Conservation (phyloP, 2,797 vertebrate species). For the Iguana delicatissima region DNA sequence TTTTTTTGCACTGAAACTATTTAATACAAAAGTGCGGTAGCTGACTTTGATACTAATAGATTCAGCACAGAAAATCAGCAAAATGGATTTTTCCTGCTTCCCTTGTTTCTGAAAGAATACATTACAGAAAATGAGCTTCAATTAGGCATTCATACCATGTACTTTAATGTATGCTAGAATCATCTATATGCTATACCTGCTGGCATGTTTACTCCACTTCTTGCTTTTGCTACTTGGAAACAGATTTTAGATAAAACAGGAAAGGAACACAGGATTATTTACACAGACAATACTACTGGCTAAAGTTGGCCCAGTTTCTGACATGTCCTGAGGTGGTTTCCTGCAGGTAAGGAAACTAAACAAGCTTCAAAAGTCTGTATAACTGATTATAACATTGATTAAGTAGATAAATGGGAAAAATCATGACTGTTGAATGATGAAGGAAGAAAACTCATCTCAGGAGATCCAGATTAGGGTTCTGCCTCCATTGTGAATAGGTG, state of each 20-base stretch:
- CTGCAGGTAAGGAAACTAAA: slow-evolving; percentile 32
- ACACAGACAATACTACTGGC: slow-evolving; percentile 11
- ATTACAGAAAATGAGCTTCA: neutral
- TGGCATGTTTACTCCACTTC: slow-evolving; percentile 12
- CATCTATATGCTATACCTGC: slow-evolving; percentile 19
- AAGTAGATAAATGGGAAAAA: slow-evolving; percentile 54
- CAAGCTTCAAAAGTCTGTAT: slow-evolving; percentile 54
- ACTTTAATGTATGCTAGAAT: neutral
- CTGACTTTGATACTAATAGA: slow-evolving; percentile 52
- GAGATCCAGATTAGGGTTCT: slow-evolving; percentile 53
- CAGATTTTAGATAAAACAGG: slow-evolving; percentile 26
- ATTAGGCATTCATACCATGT: neutral
- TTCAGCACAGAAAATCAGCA: slow-evolving; percentile 44
- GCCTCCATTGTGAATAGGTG: slow-evolving; percentile 48
- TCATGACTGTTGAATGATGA: slow-evolving; percentile 43
- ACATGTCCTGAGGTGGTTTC: neutral
- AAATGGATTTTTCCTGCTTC: slow-evolving; percentile 38
- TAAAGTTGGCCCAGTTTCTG: slow-evolving; percentile 23
- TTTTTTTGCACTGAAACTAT: slow-evolving; percentile 72
- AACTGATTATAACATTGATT: slow-evolving; percentile 34
- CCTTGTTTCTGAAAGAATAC: neutral
- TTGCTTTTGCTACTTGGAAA: slow-evolving; percentile 16
- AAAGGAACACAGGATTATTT: slow-evolving; percentile 12
- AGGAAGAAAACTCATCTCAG: slow-evolving; percentile 44
- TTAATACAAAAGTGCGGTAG: slow-evolving; percentile 82